Conservation (phyloP, 2,888 invertebrate genomes). For the Cryptocephalus moraei region DNA sequence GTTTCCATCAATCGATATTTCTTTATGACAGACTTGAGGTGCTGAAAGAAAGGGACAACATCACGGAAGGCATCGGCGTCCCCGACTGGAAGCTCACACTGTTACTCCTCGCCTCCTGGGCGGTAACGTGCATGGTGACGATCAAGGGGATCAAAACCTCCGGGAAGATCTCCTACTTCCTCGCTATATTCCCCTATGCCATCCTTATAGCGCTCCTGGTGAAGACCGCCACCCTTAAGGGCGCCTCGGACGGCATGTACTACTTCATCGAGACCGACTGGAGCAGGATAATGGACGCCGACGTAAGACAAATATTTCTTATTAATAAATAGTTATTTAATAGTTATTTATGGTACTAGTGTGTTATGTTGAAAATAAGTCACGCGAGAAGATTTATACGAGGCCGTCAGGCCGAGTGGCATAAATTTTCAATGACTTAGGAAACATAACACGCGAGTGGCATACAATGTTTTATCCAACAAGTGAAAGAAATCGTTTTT, state of each 20-base stretch:
- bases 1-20: too few species aligned
- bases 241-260: constrained; percentile 62
- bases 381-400: too few species aligned
- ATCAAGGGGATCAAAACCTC: constrained; percentile 66
- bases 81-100: constrained; percentile 62
- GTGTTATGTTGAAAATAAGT: too few species aligned
- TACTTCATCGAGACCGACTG: constrained; percentile 76
- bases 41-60: constrained; percentile 39
- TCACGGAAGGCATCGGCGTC: constrained; percentile 37
- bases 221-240: constrained; percentile 53
- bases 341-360: too few species aligned
- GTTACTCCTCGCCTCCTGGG: constrained; percentile 58
- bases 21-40: constrained; percentile 39
- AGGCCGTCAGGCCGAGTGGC: too few species aligned
- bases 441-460: too few species aligned
- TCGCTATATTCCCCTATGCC: constrained; percentile 79
- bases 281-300: constrained; percentile 57
- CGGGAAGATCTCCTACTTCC: constrained; percentile 77
- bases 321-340: too few species aligned
- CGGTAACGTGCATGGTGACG: constrained; percentile 57
- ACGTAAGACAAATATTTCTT: constrained; percentile 37
- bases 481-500: too few species aligned
- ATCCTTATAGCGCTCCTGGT: constrained; percentile 66
- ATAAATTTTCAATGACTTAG: too few species aligned
- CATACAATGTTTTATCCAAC: too few species aligned